Evolutionary conservation across 1,140 invertebrate genomes (phyloP).

Genomic region (Pseudomyrmex concolor): DNA sequence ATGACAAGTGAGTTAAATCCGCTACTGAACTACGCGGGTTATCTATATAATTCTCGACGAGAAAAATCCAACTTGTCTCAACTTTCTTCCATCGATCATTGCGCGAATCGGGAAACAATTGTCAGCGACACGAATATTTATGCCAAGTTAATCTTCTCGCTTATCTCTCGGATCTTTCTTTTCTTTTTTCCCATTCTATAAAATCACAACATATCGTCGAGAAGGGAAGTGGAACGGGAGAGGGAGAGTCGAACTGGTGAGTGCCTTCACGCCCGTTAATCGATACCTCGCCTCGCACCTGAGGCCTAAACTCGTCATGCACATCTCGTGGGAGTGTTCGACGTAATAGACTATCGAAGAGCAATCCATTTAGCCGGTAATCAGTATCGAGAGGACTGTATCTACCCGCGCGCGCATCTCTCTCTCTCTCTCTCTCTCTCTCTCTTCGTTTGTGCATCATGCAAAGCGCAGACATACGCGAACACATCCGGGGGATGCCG

Average conservation of each 20-base stretch:
- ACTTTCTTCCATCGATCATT: background rate
- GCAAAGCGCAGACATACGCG: constrained; percentile 15
- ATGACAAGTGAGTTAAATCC: too few relatives aligned
- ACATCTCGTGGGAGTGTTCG: constrained; percentile 51
- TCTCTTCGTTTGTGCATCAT: background rate
- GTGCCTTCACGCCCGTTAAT: constrained; percentile 29
- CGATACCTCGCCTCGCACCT: constrained; percentile 50
- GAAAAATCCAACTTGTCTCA: background rate
- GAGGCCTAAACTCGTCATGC: constrained; percentile 30
- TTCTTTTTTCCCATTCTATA: too few relatives aligned
- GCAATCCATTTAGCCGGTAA: constrained; percentile 78
- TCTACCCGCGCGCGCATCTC: background rate
- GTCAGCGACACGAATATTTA: background rate
- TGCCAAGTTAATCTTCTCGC: background rate
- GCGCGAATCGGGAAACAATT: background rate
- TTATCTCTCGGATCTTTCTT: too few relatives aligned
- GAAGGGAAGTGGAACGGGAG: too few relatives aligned
- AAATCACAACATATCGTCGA: too few relatives aligned
- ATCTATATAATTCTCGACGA: too few relatives aligned
- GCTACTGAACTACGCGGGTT: too few relatives aligned
- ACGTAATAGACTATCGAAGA: constrained; percentile 76
- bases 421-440: constrained; percentile 35
- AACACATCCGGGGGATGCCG: constrained; percentile 25
- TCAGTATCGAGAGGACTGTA: constrained; percentile 70
- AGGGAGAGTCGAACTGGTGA: background rate